Base-by-base conservation (phyloP, 53 echinoderm and acorn worm genomes). In the Holothuria scabra region DNA sequence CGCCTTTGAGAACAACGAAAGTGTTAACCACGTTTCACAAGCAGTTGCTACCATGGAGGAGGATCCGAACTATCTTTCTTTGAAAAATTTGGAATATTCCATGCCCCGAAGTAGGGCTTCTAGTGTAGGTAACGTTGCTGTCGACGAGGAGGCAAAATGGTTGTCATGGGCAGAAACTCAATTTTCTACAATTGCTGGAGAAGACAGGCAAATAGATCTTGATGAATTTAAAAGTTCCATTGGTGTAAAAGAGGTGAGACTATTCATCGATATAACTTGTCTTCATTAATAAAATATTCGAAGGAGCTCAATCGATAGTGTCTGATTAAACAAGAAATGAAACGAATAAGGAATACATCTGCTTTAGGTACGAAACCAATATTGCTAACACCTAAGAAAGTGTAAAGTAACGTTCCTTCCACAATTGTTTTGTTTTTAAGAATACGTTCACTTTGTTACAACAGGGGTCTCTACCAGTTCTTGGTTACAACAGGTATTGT, bases 211-310 rank as follows among this genome's bases (percentile, higher is more conserved):
- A 67, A 96, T 96, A 41, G 93, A 96, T 69, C 86, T 88, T 79
- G 90, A 96, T 60, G 96, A 96, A 66, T 96, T 96, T 76, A 93
- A 93, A 62, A 83, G 66, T 52, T 89, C 96, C 28, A 88, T 96
- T 25, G 87, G 87, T 57, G 92, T 96, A 11, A 96, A 96, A 84
- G 94, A 96, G 94, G 96, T 96, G 69, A 46, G 91, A 52, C 14
- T 2, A 18, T 14, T 14, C 18, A 2, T 1, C 52, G 2, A 41
- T 41, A 5, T 41, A 19, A 16, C 20, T 65, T 63, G 5, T 26
- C 12, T 64, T 5, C 23, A 30, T 26, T 64, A 1, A 64, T 64
- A 30, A 64, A 16, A 64, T 64, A 64, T 64, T 30, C 20, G 14
- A 24, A 64, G 0, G 4, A 22, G 20, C 23, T 25, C 0, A 12